Conservation (phyloP, 2,888 invertebrate species). For the Frankliniella intonsa region DNA sequence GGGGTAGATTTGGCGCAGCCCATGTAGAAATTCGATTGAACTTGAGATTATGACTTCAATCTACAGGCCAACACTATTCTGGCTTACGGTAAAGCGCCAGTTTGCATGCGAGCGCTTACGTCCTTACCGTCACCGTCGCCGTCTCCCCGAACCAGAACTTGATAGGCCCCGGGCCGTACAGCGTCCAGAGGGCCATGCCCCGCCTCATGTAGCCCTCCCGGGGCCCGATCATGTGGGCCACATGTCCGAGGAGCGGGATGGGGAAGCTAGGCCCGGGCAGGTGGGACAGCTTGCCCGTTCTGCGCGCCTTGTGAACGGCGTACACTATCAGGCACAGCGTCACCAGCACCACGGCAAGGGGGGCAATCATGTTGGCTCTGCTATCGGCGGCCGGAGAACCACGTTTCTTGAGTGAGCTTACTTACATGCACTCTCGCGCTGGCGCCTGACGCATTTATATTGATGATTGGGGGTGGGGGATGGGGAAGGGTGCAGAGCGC, state of each 20-base stretch:
- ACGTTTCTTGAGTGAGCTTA: no score
- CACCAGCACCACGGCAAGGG: background rate
- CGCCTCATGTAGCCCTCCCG: background rate
- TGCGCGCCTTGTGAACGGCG: background rate
- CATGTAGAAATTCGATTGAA: background rate
- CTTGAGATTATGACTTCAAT: no score
- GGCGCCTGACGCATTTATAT: no score
- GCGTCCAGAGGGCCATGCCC: background rate
- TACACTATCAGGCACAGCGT: background rate
- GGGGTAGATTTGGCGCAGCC: no score
- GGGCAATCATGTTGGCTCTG: background rate
- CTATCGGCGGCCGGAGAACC: no score
- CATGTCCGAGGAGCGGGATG: background rate
- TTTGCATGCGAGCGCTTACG: no score
- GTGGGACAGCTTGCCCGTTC: background rate
- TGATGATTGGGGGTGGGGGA: no score
- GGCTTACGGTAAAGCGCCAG: no score
- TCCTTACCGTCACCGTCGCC: background rate
- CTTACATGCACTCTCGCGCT: no score
- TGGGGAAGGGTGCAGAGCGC: no score
- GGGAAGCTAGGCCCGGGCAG: background rate
- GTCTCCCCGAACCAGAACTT: background rate
- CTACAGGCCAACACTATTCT: no score
- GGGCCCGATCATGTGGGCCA: background rate
- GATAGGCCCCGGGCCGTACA: background rate